Conservation (phyloP, 2,797 vertebrate species). For the Xenops minutus region DNA sequence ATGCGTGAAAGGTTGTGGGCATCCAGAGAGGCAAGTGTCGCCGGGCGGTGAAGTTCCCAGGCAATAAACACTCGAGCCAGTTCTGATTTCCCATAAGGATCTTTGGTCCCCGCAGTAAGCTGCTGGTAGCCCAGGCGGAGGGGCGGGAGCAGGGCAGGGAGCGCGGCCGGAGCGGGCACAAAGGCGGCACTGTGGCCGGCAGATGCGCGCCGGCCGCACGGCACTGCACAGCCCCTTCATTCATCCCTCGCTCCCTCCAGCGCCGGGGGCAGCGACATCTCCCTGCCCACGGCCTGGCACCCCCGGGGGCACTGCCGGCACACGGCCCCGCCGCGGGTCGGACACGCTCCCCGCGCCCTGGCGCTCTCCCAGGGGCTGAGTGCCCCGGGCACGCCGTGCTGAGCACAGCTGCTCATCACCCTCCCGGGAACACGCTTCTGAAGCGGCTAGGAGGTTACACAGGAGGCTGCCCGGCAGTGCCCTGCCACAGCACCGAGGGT, state of each 20-base stretch:
- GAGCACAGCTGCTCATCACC: neutral
- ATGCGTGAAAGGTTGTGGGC: fast-evolving
- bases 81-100: neutral
- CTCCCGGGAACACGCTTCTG: fast-evolving
- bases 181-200: slow-evolving; percentile 6
- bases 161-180: neutral
- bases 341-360: fast-evolving
- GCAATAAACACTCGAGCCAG: neutral
- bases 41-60: neutral
- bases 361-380: neutral
- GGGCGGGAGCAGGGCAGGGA: neutral
- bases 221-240: neutral
- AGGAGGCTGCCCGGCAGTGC: neutral
- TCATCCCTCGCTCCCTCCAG: neutral
- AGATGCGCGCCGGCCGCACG: neutral
- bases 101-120: neutral
- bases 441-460: neutral
- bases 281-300: neutral
- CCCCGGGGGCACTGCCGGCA: neutral
- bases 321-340: fast-evolving
- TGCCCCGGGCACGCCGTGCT: fast-evolving
- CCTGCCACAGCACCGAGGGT: neutral
- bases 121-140: neutral
- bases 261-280: neutral
- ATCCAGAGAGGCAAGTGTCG: neutral